phyloP scores from a whole-genome alignment of 2,888 invertebrate species.

The Agrypnus murinus region DNA sequence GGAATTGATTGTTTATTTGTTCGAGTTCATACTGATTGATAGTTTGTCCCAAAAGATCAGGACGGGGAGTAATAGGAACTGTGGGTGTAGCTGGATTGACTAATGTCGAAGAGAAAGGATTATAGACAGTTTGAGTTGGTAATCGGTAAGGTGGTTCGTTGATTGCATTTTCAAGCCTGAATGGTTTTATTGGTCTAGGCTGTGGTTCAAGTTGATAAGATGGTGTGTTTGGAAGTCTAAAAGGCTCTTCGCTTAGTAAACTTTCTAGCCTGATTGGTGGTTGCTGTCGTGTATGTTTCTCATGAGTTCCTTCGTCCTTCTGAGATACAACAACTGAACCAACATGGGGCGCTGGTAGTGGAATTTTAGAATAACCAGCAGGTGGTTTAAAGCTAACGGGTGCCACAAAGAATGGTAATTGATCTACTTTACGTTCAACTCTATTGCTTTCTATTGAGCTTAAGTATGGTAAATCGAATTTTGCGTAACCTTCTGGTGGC shows the following conservation, averaged over 20 bases:
- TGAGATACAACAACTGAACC: slow-evolving; percentile 84
- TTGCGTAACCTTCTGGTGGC: slow-evolving; percentile 82
- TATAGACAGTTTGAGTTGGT: slow-evolving; percentile 29
- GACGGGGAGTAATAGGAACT: slow-evolving; percentile 10
- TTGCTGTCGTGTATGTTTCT: slow-evolving; percentile 22
- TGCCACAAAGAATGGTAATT: slow-evolving; percentile 89
- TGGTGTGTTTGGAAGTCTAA: slow-evolving; percentile 19
- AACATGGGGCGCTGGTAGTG: slow-evolving; percentile 89
- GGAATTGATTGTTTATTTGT: slow-evolving; percentile 56
- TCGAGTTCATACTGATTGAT: slow-evolving; percentile 57
- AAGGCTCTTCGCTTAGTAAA: slow-evolving; percentile 27
- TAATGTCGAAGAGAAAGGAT: slow-evolving; percentile 16
- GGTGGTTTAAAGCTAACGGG: slow-evolving; percentile 90
- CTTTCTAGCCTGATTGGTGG: slow-evolving; percentile 32
- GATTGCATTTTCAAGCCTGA: slow-evolving; percentile 32
- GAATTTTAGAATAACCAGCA: slow-evolving; percentile 88
- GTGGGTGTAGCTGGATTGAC: not conserved
- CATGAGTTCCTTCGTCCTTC: slow-evolving; percentile 44
- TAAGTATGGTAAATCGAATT: slow-evolving; percentile 88
- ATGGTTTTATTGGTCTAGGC: slow-evolving; percentile 23
- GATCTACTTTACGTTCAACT: slow-evolving; percentile 81
- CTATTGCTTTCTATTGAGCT: slow-evolving; percentile 81
- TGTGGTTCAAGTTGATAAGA: slow-evolving; percentile 25
- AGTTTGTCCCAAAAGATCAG: slow-evolving; percentile 41
- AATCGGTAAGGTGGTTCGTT: slow-evolving; percentile 35